These are phyloP conservation scores for Eupithecia inturbata DNA, from an alignment of 2,888 invertebrate species.

Conservation along the genomic window DNA sequence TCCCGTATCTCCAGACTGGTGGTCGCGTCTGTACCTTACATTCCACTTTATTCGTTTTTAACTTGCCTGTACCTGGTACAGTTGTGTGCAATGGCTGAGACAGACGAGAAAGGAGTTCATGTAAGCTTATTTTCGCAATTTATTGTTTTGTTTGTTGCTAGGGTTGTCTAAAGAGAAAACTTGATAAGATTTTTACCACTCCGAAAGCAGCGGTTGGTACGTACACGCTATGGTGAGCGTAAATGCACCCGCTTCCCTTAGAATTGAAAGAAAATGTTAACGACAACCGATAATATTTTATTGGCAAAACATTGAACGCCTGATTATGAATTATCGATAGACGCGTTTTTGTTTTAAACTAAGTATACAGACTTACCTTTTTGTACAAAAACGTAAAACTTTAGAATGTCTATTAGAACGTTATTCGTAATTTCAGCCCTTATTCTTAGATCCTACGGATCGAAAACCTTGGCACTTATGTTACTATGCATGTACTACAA, in stretches of 20 bases:
- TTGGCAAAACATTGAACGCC: not conserved
- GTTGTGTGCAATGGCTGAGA: constrained; percentile 59
- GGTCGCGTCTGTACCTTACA: constrained; percentile 44
- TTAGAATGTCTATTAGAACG: no score
- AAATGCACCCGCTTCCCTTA: not conserved
- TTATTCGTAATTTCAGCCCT: not conserved
- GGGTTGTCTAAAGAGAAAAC: not conserved
- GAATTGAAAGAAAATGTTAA: not conserved
- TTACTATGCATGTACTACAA: not conserved
- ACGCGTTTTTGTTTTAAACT: not conserved
- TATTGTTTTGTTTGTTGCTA: not conserved
- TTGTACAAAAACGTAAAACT: no score
- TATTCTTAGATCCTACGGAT: not conserved
- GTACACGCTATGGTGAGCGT: not conserved
- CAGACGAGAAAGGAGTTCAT: constrained; percentile 66
- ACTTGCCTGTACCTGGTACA: constrained; percentile 24
- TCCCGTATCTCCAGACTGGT: constrained; percentile 53
- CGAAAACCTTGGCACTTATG: not conserved
- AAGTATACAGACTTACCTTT: not conserved
- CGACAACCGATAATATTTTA: not conserved
- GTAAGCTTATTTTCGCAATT: constrained; percentile 48
- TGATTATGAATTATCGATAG: no score
- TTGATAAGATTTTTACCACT: not conserved
- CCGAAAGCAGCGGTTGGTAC: not conserved
- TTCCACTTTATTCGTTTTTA: not conserved